phyloP scores from a whole-genome alignment of 2,113 vertebrate species.

The Lucifuga dentata region DNA sequence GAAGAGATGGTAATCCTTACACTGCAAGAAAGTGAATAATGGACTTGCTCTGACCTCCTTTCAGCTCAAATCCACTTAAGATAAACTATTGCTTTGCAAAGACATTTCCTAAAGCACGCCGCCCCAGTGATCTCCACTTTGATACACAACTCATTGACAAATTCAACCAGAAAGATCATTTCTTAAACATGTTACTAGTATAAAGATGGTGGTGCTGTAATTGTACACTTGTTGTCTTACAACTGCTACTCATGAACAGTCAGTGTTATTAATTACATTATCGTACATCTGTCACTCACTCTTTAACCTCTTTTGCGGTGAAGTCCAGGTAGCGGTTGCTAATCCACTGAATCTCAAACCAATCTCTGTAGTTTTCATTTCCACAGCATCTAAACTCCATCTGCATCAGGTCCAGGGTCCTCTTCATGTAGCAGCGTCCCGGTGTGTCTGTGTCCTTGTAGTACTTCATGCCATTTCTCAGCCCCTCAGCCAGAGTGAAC shows the following conservation, averaged over 20 bases:
- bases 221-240: background rate
- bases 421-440: conserved; percentile 98
- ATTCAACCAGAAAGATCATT: background rate
- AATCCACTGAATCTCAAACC: conserved; percentile 99
- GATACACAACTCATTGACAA: conserved; percentile 6
- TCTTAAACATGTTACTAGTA: background rate
- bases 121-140: background rate
- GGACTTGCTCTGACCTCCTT: conserved; percentile 40
- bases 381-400: conserved; percentile 98
- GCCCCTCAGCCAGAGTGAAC: conserved; percentile 89
- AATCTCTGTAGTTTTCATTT: conserved; percentile 94
- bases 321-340: conserved; percentile 99
- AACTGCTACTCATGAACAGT: background rate
- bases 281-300: conserved; percentile 86
- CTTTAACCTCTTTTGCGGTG: conserved; percentile 96
- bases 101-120: background rate
- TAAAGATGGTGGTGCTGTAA: background rate
- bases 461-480: conserved; percentile 92
- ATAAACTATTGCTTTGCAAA: conserved; percentile 24
- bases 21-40: conserved; percentile 50
- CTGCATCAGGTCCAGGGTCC: conserved; percentile 96
- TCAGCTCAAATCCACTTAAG: conserved; percentile 63
- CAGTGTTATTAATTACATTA: background rate
- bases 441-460: conserved; percentile 98
- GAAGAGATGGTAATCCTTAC: conserved; percentile 41